A percentile compares a stretch with the other conserved stretches of the same genome.
phyloP scores from a whole-genome alignment of 2,888 invertebrate species.

The Orgyia antiqua region DNA sequence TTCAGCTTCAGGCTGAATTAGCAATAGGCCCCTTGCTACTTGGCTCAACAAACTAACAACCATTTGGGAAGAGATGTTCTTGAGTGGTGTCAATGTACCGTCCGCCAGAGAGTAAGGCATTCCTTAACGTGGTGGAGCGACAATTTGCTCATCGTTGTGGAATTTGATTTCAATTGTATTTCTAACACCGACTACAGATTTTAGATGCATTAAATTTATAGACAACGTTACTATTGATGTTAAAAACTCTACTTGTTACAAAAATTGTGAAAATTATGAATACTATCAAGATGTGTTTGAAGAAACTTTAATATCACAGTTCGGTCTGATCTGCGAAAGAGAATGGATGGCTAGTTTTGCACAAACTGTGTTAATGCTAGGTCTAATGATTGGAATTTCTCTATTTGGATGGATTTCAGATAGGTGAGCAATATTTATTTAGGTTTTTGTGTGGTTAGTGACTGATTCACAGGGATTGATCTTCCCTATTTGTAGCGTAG shows the following conservation, averaged over 20 bases:
- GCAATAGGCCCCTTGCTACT: too few species aligned
- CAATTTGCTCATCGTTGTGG: constrained; percentile 37
- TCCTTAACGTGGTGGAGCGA: too few species aligned
- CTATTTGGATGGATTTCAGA: constrained; percentile 53
- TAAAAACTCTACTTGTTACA: constrained; percentile 40
- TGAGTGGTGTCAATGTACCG: too few species aligned
- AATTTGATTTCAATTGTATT: constrained; percentile 41
- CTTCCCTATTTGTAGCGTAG: too few species aligned
- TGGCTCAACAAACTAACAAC: too few species aligned
- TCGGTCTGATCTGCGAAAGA: constrained; percentile 41
- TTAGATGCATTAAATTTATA: constrained; percentile 33
- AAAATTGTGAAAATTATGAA: constrained; percentile 38
- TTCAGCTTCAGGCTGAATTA: too few species aligned
- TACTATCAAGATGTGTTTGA: constrained; percentile 34
- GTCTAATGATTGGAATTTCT: constrained; percentile 37
- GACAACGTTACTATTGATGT: constrained; percentile 22
- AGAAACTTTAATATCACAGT: constrained; percentile 37
- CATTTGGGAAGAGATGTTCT: too few species aligned
- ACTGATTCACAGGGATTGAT: too few species aligned
- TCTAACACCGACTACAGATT: constrained; percentile 40
- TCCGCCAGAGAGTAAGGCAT: too few species aligned
- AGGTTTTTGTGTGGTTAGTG: too few species aligned
- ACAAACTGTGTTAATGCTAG: constrained; percentile 46
- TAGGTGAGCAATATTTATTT: constrained; percentile 33
- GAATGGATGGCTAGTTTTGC: constrained; percentile 46